Conservation (phyloP, 1,140 invertebrate genomes). For the Drosophila lacteicornis region DNA sequence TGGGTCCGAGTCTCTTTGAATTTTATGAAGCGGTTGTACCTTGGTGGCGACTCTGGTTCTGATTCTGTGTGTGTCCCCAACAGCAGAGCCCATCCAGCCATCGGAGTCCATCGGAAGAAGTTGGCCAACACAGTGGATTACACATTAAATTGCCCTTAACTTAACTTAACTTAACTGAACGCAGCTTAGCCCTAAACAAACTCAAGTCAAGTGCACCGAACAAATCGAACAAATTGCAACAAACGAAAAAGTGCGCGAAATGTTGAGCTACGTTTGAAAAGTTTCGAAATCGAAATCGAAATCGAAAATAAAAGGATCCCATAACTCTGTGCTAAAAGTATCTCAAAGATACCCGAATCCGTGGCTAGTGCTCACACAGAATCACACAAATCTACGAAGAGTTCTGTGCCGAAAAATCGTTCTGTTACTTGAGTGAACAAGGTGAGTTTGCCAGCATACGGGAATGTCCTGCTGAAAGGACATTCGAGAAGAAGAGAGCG, state of each 20-base stretch:
- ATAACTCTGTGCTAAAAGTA: conserved; percentile 63
- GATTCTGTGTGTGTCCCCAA: conserved; percentile 20
- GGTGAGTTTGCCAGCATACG: conserved; percentile 60
- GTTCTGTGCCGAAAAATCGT: conserved; percentile 48
- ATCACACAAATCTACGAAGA: conserved; percentile 25
- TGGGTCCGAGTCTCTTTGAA: conserved; percentile 85
- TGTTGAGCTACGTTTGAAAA: conserved; percentile 54
- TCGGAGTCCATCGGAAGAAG: conserved; percentile 9
- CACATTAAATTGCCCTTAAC: conserved; percentile 11
- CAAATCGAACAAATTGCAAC: conserved; percentile 29
- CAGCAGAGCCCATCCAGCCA: conserved; percentile 18
- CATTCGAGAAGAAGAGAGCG: conserved; percentile 13
- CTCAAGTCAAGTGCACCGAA: conserved; percentile 37
- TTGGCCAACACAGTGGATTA: conserved; percentile 63
- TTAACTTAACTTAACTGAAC: not conserved
- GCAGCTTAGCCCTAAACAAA: conserved; percentile 27
- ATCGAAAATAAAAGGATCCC: conserved; percentile 47
- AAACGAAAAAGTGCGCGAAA: conserved; percentile 63
- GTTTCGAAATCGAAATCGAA: not conserved
- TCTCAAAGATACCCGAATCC: conserved; percentile 29
- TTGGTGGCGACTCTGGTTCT: conserved; percentile 61
- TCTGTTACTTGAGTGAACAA: conserved; percentile 70
- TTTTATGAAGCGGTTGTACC: conserved; percentile 85
- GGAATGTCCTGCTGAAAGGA: conserved; percentile 38
- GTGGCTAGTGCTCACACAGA: conserved; percentile 55